Evolutionary conservation across 2,797 vertebrate genomes (phyloP).

Genomic region (Coccyzus lansbergi): DNA sequence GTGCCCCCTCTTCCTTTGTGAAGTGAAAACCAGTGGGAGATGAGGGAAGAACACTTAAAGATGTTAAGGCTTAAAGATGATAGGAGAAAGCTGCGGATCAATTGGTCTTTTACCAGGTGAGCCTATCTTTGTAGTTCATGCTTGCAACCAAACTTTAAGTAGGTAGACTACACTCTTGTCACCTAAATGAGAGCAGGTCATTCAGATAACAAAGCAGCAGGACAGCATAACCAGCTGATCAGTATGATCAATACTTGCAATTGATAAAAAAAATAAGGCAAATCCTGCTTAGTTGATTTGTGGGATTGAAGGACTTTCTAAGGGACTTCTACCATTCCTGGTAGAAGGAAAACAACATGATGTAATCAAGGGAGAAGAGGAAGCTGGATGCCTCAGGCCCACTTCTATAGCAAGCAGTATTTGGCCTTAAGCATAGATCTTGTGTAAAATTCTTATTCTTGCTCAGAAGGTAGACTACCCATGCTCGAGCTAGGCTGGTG

Average conservation of each 20-base stretch:
- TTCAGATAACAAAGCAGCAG: neutral
- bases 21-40: neutral
- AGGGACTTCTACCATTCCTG: neutral
- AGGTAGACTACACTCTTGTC: neutral
- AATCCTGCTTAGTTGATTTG: neutral
- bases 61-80: neutral
- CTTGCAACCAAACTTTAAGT: neutral
- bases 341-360: neutral
- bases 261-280: neutral
- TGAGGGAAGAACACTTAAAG: neutral
- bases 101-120: neutral
- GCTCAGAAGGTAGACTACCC: neutral
- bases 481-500: rapidly evolving
- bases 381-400: neutral
- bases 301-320: neutral
- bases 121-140: neutral
- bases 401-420: neutral
- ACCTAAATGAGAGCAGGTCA: neutral
- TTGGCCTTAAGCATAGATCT: neutral
- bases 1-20: neutral
- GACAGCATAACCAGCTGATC: neutral
- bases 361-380: neutral
- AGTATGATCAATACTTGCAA: neutral
- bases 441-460: neutral
- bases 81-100: neutral